Percentiles rank a stretch among this genome's conserved stretches.
Conservation (phyloP, 2,113 vertebrate species). For the Amazona vittata region DNA sequence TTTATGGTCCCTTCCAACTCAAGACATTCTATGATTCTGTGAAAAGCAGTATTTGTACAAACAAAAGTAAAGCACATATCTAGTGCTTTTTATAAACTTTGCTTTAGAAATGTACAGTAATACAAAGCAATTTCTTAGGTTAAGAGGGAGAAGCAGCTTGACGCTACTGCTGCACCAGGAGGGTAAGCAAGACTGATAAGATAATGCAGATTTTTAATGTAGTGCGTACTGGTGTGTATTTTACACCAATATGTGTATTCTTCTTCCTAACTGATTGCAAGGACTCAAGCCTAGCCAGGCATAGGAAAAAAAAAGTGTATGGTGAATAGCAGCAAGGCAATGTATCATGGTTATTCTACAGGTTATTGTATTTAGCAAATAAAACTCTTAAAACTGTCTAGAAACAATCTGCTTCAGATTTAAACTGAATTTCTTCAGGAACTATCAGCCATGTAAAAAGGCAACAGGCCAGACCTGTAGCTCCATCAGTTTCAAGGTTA, state of each 20-base stretch:
- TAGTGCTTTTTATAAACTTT: background rate
- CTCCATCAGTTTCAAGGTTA: background rate
- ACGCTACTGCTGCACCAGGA: constrained; percentile 31
- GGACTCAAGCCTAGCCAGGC: background rate
- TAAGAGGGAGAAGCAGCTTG: background rate
- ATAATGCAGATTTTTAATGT: background rate
- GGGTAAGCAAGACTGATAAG: background rate
- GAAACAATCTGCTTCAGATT: background rate
- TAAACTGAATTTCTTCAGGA: background rate
- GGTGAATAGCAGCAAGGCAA: background rate
- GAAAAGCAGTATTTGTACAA: background rate
- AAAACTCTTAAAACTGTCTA: background rate
- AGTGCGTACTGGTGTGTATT: background rate
- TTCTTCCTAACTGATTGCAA: background rate
- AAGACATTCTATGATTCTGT: background rate
- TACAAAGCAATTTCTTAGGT: background rate
- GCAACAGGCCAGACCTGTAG: background rate
- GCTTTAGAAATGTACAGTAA: background rate
- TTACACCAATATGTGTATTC: background rate
- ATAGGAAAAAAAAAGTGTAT: background rate
- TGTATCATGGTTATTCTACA: background rate
- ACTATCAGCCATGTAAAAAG: background rate
- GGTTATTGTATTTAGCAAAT: background rate
- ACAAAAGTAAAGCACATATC: background rate
- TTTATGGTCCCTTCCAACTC: background rate